Evolutionary conservation across 2,797 vertebrate species (phyloP).

Genomic region (Ctenosaura bakeri): DNA sequence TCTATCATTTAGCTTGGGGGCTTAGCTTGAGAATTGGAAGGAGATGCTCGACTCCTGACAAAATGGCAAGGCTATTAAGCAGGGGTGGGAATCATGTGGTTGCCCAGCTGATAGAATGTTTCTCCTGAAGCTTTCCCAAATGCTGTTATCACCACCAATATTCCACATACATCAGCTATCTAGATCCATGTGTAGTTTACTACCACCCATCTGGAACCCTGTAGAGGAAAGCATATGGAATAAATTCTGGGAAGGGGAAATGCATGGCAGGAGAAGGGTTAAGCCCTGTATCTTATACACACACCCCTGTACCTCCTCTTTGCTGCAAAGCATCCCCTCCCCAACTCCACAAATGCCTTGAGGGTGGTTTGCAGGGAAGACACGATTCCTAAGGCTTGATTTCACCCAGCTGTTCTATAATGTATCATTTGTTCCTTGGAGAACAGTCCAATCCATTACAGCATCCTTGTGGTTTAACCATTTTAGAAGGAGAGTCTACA

Average conservation of each 20-base stretch:
- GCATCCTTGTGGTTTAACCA: constrained; percentile 5
- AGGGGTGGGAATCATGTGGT: too few relatives aligned
- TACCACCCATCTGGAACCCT: neutral
- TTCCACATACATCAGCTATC: neutral
- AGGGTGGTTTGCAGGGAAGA: neutral
- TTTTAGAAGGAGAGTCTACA: constrained; percentile 30
- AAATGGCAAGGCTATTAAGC: too few relatives aligned
- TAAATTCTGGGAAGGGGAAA: neutral
- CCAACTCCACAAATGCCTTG: too few relatives aligned
- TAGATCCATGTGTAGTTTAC: neutral
- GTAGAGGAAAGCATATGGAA: neutral
- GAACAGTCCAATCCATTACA: neutral
- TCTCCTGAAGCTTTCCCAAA: neutral
- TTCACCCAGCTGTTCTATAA: neutral
- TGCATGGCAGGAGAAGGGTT: neutral
- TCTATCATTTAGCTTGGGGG: neutral
- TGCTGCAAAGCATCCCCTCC: neutral
- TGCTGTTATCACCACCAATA: neutral
- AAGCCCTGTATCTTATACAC: neutral
- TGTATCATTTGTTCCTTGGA: neutral
- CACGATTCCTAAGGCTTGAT: neutral
- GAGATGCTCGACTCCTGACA: neutral
- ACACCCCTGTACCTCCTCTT: neutral
- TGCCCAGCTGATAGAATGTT: too few relatives aligned
- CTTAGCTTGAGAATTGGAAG: neutral